These are phyloP conservation scores for Aphelenchoides fujianensis DNA, from an alignment of 1,140 invertebrate genomes.

Conservation along the genomic window DNA sequence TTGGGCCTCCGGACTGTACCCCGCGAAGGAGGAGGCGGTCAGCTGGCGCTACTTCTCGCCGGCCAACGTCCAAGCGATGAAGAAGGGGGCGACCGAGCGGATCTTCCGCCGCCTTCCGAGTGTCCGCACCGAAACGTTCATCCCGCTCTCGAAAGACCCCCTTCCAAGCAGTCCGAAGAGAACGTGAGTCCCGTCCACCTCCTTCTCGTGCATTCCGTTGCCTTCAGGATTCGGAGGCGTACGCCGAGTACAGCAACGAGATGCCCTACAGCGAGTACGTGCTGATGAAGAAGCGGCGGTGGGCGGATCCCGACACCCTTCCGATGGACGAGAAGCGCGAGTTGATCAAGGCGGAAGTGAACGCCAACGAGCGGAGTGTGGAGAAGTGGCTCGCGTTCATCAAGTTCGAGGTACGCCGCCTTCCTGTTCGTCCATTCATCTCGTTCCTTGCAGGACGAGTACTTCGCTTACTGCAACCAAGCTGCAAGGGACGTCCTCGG, in stretches of 20 bases:
- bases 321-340: constrained; percentile 4
- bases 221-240: background rate
- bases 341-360: background rate
- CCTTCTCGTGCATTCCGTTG: background rate
- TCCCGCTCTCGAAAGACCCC: constrained; percentile 13
- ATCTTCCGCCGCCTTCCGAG: background rate
- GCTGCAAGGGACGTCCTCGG: background rate
- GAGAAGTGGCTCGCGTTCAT: constrained; percentile 3
- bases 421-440: constrained; percentile 2
- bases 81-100: constrained; percentile 8
- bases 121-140: background rate
- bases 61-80: background rate
- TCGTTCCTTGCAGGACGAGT: constrained; percentile 13
- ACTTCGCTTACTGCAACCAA: background rate
- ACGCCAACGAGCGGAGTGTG: background rate
- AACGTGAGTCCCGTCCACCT: background rate
- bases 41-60: background rate
- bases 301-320: background rate
- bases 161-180: background rate
- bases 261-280: background rate
- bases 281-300: background rate
- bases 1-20: background rate
- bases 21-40: background rate
- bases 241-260: background rate
- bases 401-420: constrained; percentile 3